Percentiles rank a stretch among this genome's conserved stretches.
These are phyloP conservation scores for Chrysocyon brachyurus DNA, from an alignment of 2,797 vertebrate genomes.

Conservation along the genomic window DNA sequence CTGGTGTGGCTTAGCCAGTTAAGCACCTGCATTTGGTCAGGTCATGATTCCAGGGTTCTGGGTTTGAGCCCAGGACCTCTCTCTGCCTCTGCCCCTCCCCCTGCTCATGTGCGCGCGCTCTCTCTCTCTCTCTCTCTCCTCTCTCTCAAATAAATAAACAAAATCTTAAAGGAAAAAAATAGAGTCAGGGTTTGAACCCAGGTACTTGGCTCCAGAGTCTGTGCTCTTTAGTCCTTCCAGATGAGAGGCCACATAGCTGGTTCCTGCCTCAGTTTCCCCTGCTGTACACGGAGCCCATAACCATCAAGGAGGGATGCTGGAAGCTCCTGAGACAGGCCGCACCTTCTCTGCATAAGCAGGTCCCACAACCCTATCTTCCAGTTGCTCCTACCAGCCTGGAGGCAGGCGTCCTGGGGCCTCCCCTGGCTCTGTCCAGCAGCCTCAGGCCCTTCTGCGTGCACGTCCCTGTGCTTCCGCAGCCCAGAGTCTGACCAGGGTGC, in stretches of 20 bases:
- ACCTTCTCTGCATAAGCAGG: neutral
- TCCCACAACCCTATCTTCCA: fast-evolving
- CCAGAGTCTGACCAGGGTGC: neutral
- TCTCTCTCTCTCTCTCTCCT: neutral
- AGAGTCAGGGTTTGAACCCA: neutral
- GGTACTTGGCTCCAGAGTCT: neutral
- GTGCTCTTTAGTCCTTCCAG: neutral
- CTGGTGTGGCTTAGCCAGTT: neutral
- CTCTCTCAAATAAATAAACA: neutral
- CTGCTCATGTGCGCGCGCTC: neutral
- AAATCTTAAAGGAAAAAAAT: neutral
- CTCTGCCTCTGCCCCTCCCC: neutral
- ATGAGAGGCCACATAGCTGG: neutral
- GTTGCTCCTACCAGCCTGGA: neutral
- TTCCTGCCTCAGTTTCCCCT: neutral
- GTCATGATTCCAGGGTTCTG: neutral
- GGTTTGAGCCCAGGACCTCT: neutral
- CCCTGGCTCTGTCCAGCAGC: neutral
- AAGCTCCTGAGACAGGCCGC: neutral
- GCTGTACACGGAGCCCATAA: neutral
- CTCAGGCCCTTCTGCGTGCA: neutral
- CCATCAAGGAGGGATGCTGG: neutral
- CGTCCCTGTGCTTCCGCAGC: neutral
- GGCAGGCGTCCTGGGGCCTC: neutral
- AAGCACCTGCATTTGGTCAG: neutral